phyloP scores from a whole-genome alignment of 1,140 invertebrate genomes.

The Dufourea novaeangliae region DNA sequence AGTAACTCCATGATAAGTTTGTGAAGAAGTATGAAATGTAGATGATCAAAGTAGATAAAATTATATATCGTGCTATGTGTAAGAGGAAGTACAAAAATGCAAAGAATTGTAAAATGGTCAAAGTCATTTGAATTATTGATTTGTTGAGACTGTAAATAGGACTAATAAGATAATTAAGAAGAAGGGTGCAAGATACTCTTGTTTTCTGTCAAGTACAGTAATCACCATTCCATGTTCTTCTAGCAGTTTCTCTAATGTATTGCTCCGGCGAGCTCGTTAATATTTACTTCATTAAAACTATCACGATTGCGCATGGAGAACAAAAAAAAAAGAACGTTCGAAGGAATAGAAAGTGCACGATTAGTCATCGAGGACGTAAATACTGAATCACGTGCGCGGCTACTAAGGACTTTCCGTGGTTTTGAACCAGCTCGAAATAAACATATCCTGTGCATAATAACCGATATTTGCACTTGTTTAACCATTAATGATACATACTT shows the following conservation, averaged over 20 bases:
- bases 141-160: no score
- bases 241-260: neutral
- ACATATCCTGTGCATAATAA: neutral
- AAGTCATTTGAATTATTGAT: no score
- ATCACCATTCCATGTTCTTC: neutral
- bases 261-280: neutral
- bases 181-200: no score
- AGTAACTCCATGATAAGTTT: no score
- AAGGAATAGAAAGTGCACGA: conserved; percentile 60
- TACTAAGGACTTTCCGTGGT: neutral
- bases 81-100: no score
- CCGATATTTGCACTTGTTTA: neutral
- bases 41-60: no score
- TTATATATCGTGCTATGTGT: no score
- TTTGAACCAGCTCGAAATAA: neutral
- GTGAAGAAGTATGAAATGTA: no score
- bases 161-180: no score
- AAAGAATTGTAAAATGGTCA: no score
- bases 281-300: neutral
- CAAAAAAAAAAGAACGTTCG: conserved; percentile 42
- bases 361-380: conserved; percentile 59
- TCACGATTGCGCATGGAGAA: neutral
- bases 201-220: neutral
- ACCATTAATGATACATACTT: neutral
- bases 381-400: conserved; percentile 37